These are phyloP conservation scores for Cheilosia vulpina DNA, from an alignment of 2,888 invertebrate species.

Conservation along the genomic window DNA sequence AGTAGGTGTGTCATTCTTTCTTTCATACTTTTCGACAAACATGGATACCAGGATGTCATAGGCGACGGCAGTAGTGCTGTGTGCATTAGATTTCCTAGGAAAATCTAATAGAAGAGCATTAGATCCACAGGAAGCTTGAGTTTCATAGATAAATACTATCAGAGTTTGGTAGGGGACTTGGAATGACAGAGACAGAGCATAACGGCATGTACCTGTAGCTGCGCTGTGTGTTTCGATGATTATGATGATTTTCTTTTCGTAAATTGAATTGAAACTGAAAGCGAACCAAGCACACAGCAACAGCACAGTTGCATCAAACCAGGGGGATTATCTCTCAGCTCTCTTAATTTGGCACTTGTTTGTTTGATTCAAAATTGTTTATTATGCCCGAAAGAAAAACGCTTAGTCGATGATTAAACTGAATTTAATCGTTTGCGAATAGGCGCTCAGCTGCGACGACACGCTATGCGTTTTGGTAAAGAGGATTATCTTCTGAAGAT, in stretches of 20 bases:
- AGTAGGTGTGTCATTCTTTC: slow-evolving; percentile 76
- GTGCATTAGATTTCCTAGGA: slow-evolving; percentile 81
- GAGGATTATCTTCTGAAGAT: slow-evolving; percentile 38
- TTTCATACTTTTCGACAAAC: slow-evolving; percentile 83
- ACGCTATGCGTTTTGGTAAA: slow-evolving; percentile 5
- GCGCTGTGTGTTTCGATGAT: not conserved
- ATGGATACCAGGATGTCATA: slow-evolving; percentile 83
- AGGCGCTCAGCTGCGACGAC: slow-evolving; percentile 80
- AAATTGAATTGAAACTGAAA: slow-evolving; percentile 35
- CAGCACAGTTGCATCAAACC: slow-evolving; percentile 21
- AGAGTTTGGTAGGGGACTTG: not conserved
- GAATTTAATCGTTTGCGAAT: slow-evolving; percentile 84
- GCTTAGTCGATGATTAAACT: slow-evolving; percentile 84
- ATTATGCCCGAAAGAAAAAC: slow-evolving; percentile 26
- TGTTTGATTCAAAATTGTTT: slow-evolving; percentile 52
- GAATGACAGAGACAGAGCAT: not conserved
- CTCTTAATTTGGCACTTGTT: slow-evolving; percentile 64
- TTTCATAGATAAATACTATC: not conserved
- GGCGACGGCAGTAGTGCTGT: slow-evolving; percentile 76
- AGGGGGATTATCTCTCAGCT: slow-evolving; percentile 65
- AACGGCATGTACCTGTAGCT: slow-evolving; percentile 2
- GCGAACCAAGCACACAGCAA: too few relatives aligned
- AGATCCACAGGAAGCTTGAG: not conserved
- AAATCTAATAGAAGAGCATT: slow-evolving; percentile 81
- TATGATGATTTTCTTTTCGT: slow-evolving; percentile 41